Conservation (phyloP, 2,888 invertebrate species). For the Melinaea marsaeus region DNA sequence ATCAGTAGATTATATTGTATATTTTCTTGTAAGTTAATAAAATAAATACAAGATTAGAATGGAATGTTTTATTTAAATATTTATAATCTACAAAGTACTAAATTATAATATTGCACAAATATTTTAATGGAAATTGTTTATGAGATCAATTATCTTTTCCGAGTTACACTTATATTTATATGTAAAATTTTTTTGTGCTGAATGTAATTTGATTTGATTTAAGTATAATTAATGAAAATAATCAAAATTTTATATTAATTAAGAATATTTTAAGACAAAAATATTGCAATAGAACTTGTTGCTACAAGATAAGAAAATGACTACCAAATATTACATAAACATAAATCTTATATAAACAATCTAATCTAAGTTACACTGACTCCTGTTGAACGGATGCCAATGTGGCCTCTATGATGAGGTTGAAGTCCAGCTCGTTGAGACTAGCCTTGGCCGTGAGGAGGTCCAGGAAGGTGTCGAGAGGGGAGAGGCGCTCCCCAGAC, state of each 20-base stretch:
- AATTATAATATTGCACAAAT: slow-evolving; percentile 49
- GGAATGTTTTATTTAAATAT: slow-evolving; percentile 21
- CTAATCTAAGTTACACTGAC: slow-evolving; percentile 10
- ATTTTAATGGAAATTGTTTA: slow-evolving; percentile 42
- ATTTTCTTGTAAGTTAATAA: not conserved
- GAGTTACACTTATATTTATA: not conserved
- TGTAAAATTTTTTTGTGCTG: not conserved
- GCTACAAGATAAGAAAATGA: no score
- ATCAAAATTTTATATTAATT: no score
- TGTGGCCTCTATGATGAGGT: slow-evolving; percentile 90
- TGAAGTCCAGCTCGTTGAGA: slow-evolving; percentile 90
- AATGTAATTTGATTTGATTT: no score
- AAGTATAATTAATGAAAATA: no score
- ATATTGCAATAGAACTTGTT: no score
- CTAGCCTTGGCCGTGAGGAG: slow-evolving; percentile 92
- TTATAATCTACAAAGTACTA: slow-evolving; percentile 15
- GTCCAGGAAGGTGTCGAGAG: slow-evolving; percentile 90
- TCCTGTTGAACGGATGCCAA: slow-evolving; percentile 74
- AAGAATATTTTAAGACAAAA: no score
- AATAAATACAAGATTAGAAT: slow-evolving; percentile 4
- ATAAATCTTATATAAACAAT: not conserved
- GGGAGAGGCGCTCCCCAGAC: slow-evolving; percentile 84
- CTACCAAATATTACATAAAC: no score
- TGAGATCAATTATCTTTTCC: slow-evolving; percentile 30
- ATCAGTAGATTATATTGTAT: no score